Conservation (phyloP, 2,113 vertebrate genomes). For the Hyla sarda region DNA sequence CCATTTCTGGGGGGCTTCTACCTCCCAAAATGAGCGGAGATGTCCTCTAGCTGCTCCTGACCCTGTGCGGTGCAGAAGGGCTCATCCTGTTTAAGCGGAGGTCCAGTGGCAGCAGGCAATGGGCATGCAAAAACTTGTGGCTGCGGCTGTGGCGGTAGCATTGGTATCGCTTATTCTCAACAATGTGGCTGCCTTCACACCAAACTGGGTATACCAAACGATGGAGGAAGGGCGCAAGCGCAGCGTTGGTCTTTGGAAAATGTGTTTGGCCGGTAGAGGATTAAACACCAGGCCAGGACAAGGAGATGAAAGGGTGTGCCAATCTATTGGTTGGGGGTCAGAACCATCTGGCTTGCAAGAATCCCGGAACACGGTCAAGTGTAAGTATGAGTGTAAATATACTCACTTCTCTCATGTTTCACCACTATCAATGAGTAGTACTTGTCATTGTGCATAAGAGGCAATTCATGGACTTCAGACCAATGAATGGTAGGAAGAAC, state of each 20-base stretch:
- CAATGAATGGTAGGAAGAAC: too few relatives aligned
- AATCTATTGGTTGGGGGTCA: conserved; percentile 88
- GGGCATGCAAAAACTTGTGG: conserved; percentile 92
- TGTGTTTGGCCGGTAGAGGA: conserved; percentile 81
- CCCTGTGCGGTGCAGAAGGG: conserved; percentile 40
- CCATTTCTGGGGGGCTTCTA: conserved; percentile 58
- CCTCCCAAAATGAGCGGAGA: conserved; percentile 91
- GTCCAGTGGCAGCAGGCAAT: conserved; percentile 71
- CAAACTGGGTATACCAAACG: conserved; percentile 92
- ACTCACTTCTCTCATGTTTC: not conserved
- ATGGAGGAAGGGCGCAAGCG: conserved; percentile 91
- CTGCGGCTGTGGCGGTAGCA: conserved; percentile 89
- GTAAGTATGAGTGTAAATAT: conserved; percentile 78
- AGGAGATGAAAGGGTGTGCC: conserved; percentile 77
- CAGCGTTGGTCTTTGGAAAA: conserved; percentile 93
- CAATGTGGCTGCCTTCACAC: conserved; percentile 91
- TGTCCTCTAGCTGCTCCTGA: conserved; percentile 86
- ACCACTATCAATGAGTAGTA: not conserved
- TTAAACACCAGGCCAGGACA: conserved; percentile 69
- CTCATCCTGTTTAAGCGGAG: conserved; percentile 19
- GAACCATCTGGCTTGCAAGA: conserved; percentile 92
- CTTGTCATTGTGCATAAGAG: not conserved
- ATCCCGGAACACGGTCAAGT: conserved; percentile 91
- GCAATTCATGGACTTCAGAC: not conserved
- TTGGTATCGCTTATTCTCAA: conserved; percentile 93